Conservation (phyloP, 2,888 invertebrate genomes). For the Barypeithes pellucidus region DNA sequence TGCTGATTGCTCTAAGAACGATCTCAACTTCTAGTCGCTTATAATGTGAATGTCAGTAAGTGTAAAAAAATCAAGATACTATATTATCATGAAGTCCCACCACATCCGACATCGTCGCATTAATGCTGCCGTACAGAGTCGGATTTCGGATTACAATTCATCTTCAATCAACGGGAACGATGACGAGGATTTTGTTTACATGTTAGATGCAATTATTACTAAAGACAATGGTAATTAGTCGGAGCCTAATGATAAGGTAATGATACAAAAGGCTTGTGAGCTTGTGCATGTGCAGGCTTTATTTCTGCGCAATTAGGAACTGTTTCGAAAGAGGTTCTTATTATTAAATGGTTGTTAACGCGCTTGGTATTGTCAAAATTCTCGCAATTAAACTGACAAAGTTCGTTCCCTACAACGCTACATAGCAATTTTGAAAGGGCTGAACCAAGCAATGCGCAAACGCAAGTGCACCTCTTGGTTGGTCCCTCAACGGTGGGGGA, state of each 20-base stretch:
- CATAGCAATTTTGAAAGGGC: no score
- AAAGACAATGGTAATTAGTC: conserved; percentile 3
- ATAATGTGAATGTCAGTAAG: no score
- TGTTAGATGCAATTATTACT: neutral
- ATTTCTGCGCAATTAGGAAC: neutral
- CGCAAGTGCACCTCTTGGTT: no score
- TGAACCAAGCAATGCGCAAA: no score
- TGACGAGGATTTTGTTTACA: neutral
- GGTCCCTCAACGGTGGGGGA: no score
- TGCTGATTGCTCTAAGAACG: no score
- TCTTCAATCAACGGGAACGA: neutral
- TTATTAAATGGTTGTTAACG: neutral
- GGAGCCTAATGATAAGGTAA: neutral
- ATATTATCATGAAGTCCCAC: neutral
- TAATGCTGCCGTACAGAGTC: conserved; percentile 3
- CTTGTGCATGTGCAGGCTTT: neutral
- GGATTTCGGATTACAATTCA: neutral
- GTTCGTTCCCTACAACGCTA: no score
- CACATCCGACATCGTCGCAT: neutral
- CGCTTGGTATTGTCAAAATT: neutral
- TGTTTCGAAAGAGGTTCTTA: neutral
- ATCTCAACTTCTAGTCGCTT: no score
- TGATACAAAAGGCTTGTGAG: conserved; percentile 4
- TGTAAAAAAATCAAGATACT: no score
- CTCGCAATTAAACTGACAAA: no score